phyloP scores from a whole-genome alignment of 30 jellyfish, hydroid and myxozoan genomes.

The Rhopilema esculentum region DNA sequence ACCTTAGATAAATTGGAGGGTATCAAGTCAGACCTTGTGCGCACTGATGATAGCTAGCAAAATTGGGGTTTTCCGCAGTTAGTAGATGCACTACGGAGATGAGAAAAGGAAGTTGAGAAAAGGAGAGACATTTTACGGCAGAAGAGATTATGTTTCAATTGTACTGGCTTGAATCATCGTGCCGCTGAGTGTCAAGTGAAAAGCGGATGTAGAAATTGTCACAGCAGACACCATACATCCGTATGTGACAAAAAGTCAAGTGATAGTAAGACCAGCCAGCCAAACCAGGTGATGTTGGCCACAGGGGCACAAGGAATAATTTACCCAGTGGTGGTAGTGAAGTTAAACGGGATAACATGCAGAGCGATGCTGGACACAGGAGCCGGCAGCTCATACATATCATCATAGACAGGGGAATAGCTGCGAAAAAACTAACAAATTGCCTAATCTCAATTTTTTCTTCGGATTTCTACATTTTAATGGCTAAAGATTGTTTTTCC shows the following conservation, averaged over 20 bases:
- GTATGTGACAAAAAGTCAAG: slow-evolving; percentile 48
- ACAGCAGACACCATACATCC: slow-evolving; percentile 70
- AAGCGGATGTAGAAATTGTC: slow-evolving; percentile 53
- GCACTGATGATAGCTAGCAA: slow-evolving; percentile 59
- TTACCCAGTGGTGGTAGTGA: slow-evolving; percentile 57
- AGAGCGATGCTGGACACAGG: slow-evolving; percentile 63
- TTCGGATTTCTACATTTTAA: too few relatives aligned
- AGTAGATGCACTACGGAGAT: slow-evolving; percentile 51
- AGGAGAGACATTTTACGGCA: slow-evolving; percentile 46
- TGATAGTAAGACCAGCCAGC: slow-evolving; percentile 32
- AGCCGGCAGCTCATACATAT: slow-evolving; percentile 60
- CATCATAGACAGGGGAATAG: too few relatives aligned
- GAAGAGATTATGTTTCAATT: slow-evolving; percentile 75
- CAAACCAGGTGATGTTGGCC: slow-evolving; percentile 12
- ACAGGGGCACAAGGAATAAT: slow-evolving; percentile 35
- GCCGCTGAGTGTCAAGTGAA: slow-evolving; percentile 58
- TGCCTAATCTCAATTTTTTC: too few relatives aligned
- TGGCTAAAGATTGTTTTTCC: too few relatives aligned
- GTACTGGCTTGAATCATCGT: slow-evolving; percentile 77
- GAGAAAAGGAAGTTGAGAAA: slow-evolving; percentile 38
- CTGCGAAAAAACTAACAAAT: too few relatives aligned
- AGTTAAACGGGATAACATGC: slow-evolving; percentile 52
- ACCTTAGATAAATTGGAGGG: slow-evolving; percentile 74
- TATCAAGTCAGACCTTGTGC: slow-evolving; percentile 65
- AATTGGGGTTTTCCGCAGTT: slow-evolving; percentile 62